A percentile compares a stretch with the other conserved stretches of the same genome.
Evolutionary conservation across 2,797 vertebrate species (phyloP).

Genomic region (Rhabdomys pumilio): DNA sequence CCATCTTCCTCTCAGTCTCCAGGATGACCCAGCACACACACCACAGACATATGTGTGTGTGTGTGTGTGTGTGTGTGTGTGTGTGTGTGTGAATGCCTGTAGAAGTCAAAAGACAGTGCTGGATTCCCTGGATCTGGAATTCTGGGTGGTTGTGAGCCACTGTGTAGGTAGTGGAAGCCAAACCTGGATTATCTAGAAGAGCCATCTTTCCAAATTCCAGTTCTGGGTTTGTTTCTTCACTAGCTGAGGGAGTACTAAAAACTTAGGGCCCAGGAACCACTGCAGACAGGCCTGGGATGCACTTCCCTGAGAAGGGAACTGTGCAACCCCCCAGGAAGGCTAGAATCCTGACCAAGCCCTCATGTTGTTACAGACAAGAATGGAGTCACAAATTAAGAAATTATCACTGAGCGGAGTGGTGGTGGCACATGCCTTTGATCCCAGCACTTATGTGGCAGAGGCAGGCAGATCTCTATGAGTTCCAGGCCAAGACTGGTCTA

Average conservation of each 20-base stretch:
- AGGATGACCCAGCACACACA: background rate
- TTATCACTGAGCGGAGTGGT: background rate
- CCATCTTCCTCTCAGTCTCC: background rate
- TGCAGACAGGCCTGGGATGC: background rate
- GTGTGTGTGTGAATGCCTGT: background rate
- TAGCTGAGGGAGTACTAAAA: background rate
- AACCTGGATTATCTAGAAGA: background rate
- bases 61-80: background rate
- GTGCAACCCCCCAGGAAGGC: background rate
- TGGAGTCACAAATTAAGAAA: background rate
- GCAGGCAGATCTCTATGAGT: no score
- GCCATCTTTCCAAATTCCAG: no score
- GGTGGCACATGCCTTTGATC: no score
- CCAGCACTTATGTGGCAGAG: no score
- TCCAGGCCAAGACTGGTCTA: no score
- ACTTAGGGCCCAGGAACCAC: background rate
- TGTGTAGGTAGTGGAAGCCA: no score
- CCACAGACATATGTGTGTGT: background rate
- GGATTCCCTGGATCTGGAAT: background rate
- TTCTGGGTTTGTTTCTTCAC: background rate
- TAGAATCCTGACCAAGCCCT: background rate
- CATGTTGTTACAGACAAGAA: background rate
- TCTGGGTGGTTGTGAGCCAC: no score
- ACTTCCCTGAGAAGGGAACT: background rate
- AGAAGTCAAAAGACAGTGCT: background rate